phyloP scores from a whole-genome alignment of 2,113 vertebrate genomes.

The Toxotes jaculatrix region DNA sequence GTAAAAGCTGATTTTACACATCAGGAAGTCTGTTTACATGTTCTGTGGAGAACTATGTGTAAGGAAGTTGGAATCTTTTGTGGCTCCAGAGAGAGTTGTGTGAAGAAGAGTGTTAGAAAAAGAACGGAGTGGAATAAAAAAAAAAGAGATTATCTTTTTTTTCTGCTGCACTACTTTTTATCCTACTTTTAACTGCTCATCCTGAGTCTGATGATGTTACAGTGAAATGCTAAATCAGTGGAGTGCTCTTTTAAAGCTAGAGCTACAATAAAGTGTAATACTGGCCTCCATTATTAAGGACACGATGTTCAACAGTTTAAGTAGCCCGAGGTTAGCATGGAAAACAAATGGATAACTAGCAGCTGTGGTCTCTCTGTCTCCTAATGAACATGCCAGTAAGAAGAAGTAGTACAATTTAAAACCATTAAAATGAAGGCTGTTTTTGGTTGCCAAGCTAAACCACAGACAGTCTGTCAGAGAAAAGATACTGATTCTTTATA shows the following conservation, averaged over 20 bases:
- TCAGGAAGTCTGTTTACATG: background rate
- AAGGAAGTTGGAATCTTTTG: background rate
- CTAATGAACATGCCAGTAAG: too few species aligned
- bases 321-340: too few species aligned
- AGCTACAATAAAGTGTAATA: background rate
- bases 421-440: too few species aligned
- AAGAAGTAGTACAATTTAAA: too few species aligned
- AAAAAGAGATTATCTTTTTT: background rate
- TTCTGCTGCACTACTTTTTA: background rate
- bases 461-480: too few species aligned
- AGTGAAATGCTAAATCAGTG: background rate
- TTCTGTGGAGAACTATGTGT: background rate
- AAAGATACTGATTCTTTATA: too few species aligned
- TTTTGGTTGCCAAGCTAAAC: too few species aligned
- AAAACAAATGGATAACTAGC: too few species aligned
- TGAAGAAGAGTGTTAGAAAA: background rate
- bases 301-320: too few species aligned
- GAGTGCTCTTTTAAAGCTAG: background rate
- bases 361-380: too few species aligned
- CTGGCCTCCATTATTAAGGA: too few species aligned
- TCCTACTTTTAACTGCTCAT: background rate
- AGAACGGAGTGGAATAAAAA: background rate
- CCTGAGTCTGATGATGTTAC: background rate
- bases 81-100: background rate
- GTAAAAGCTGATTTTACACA: background rate